These are phyloP conservation scores for Melitaea athalia DNA, from an alignment of 2,888 invertebrate genomes.

Conservation along the genomic window DNA sequence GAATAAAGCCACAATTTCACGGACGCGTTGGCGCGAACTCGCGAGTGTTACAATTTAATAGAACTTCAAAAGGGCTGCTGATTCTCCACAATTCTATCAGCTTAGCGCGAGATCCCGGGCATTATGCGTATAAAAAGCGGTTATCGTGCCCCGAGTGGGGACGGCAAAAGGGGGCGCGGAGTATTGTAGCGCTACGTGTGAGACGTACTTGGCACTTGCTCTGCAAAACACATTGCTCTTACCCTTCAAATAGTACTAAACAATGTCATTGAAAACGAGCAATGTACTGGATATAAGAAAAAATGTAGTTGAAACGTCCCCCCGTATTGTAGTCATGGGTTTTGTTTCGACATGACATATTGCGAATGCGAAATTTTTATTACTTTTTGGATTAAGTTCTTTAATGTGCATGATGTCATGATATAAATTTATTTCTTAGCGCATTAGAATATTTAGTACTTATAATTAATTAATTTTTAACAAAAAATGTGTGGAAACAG, in stretches of 20 bases:
- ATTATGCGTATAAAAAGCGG: constrained; percentile 81
- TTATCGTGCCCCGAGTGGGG: constrained; percentile 61
- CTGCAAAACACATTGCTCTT: constrained; percentile 26
- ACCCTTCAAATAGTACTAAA: constrained; percentile 14
- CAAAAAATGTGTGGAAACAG: neutral
- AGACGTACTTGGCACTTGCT: constrained; percentile 26
- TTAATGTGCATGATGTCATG: constrained; percentile 12
- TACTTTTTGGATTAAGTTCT: constrained; percentile 20
- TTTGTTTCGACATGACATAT: constrained; percentile 28
- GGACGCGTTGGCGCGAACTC: constrained; percentile 76
- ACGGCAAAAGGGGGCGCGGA: constrained; percentile 45
- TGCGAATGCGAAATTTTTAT: constrained; percentile 29
- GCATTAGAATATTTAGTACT: neutral
- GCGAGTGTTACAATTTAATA: constrained; percentile 80
- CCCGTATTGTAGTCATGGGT: constrained; percentile 7
- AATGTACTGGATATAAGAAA: constrained; percentile 22
- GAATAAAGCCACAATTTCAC: constrained; percentile 80
- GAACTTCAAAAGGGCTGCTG: constrained; percentile 81
- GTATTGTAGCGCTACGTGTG: constrained; percentile 47
- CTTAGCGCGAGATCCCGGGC: constrained; percentile 77
- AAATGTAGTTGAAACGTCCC: neutral
- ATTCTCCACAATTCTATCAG: constrained; percentile 82
- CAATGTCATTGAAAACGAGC: constrained; percentile 21
- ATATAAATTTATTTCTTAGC: constrained; percentile 4
- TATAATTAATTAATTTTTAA: neutral